phyloP scores from a whole-genome alignment of 1,140 invertebrate genomes.

The Rhynchophorus ferrugineus region DNA sequence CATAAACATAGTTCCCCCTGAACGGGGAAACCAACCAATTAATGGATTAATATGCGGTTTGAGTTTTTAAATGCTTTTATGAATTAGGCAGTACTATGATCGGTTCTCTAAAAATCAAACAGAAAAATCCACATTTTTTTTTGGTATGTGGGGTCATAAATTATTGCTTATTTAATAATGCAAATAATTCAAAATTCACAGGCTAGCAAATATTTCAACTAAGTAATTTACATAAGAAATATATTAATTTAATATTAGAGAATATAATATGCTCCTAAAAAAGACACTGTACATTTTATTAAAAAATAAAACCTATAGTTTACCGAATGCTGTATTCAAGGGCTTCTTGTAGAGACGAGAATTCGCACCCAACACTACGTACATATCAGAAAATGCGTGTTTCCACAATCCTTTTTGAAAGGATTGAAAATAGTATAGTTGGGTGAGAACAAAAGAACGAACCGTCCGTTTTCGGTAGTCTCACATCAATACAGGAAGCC shows the following conservation, averaged over 20 bases:
- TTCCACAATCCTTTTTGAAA: no score
- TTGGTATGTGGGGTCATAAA: slow-evolving; percentile 12
- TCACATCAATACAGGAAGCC: no score
- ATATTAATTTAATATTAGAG: slow-evolving; percentile 21
- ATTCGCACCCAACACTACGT: no score
- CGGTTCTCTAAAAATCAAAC: not conserved
- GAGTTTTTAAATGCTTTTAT: no score
- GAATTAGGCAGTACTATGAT: not conserved
- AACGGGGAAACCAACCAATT: no score
- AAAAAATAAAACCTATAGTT: slow-evolving; percentile 16
- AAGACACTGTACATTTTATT: no score
- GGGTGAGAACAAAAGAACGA: no score
- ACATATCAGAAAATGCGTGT: no score
- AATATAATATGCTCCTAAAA: slow-evolving; percentile 19
- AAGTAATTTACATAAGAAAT: slow-evolving; percentile 15
- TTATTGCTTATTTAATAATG: slow-evolving; percentile 20
- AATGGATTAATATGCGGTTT: no score
- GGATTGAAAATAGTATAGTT: no score
- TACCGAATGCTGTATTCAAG: slow-evolving; percentile 15
- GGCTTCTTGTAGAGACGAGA: not conserved
- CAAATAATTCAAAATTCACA: slow-evolving; percentile 3
- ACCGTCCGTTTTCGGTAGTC: no score
- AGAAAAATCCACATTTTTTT: not conserved
- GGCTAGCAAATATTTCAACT: slow-evolving; percentile 3
- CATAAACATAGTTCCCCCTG: no score